Base-by-base conservation (phyloP, 2,888 invertebrate genomes). In the Orchestes rusci region DNA sequence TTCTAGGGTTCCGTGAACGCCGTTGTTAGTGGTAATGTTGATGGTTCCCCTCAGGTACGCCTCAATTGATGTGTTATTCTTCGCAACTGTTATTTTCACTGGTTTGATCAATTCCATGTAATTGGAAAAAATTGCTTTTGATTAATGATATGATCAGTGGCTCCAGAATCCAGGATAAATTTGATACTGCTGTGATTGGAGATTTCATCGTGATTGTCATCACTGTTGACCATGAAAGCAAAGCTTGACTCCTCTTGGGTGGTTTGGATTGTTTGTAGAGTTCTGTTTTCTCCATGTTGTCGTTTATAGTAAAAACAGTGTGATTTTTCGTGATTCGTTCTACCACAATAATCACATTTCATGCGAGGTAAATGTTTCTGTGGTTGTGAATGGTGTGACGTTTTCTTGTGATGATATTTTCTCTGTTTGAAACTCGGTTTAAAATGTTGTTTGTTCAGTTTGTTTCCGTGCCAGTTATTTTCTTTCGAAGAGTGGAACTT, bases 1-100 rank as follows among this genome's bases (percentile, higher is more conserved):
- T 31, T 34, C 33, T 20, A 51, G 28, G 8, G 34, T 35, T 33
- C 48, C 51, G n/a, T 15, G 30, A 33, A 32, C 35, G 15, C 44
- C 45, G 19, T 32, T 30, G 19, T 34, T 38, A 15, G 47, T 47
- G 33, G 19, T 47, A 19, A 43, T 30, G 16, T 55, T 43, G 3
- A 67, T 47, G 17, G 43, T 48, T 15, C 61, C 62, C 32, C 45
- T 57, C 48, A 61, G 59, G 0, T 57, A 60, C 7, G 48, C 48
- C 17, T 29, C 30, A 10, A 43, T 12, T 7, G 16, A 23, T 13
- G 13, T 15, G 4, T 30, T 29, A 15, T 39, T 39, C 23, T 45
- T 39, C 10, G 43, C 36, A n/a, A 43, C 43, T 23, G 19, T 29
- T 42, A 42, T 41, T 2, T 15, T 7, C n/a, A n/a, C n/a, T n/a